Base-by-base conservation (phyloP, 2,888 invertebrate genomes). In the Drosophila rellima region DNA sequence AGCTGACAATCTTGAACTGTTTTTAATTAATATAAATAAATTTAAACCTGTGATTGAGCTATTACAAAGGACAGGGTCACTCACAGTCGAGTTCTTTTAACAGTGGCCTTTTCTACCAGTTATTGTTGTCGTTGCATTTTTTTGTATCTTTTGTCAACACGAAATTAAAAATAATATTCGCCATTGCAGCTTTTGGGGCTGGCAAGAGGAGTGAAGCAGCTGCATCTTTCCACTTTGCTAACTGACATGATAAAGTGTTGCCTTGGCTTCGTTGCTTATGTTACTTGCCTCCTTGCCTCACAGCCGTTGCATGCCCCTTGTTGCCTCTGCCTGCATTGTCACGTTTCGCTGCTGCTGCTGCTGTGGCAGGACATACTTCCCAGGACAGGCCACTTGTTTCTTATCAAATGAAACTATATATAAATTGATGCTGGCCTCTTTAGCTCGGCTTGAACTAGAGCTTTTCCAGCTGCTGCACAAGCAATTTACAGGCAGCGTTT, bases 231-330 rank as follows among this genome's bases (percentile, higher is more conserved):
- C 79, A 78, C 82, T 82, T 66, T 78, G 82, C 77, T 70, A 85
- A 79, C 85, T 88, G 82, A 82, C 82, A 82, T 82, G 88, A 82
- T 88, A 84, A 82, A 82, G 85, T 82, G 82, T 85, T 82, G 88
- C 86, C 85, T 74, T 70, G 79, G 76, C 88, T 87, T n/a, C n/a
- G n/a, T n/a, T 70, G 60, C 82, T 79, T 63, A n/a, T n/a, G n/a
- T n/a, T n/a, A 37, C n/a, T 35, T 10, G 39, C 44, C 33, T 56
- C 61, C 26, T 7, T 26, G 39, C 39, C 54, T 39, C n/a, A n/a
- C n/a, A n/a, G 18, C 13, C 33, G 26, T 40, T 26, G 48, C 42
- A 39, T 42, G 26, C 18, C 40, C 26, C 40, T n/a, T 29, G 10
- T 23, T 42, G n/a, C 20, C 37, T 26, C 63, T 57, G 66, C 66